Base-by-base conservation (phyloP, 2,797 vertebrate species). In the Oreochromis mossambicus region DNA sequence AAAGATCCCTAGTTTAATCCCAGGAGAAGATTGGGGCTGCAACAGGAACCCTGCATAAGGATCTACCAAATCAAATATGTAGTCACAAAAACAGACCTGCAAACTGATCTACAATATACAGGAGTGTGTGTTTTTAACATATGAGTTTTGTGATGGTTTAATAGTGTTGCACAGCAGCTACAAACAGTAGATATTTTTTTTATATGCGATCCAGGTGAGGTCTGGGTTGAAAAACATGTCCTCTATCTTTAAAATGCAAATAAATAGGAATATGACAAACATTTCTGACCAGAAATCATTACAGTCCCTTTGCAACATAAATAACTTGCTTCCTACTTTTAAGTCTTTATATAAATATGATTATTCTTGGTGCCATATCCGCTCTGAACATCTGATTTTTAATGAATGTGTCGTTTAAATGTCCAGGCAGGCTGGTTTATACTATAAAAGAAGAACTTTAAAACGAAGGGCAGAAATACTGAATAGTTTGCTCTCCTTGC, bases 381-480 rank as follows among this genome's bases (percentile, higher is more conserved):
- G 29, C 68, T 73, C 41, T 73, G 68, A 73, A 73, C 15, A 48
- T 48, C 41, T 19, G 68, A 29, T 46, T 73, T 73, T 73, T 46
- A 73, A 73, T 48, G 41, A 66, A 66, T 66, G 61, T 21, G 34
- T 66, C 0, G 0, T 66, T 70, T 26, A 70, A 70, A 70, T 70
- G 66, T 26, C 66, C 66, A 26, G 21, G 8, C 21, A 70, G 41
- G 8, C 66, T 70, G 41, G 41, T 70, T 46, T 17, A 46, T 70
- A 70, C 38, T 46, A 11, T 73, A 46, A 48, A 73, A 70, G 38
- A 26, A 17, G 66, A 46, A 1, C 0, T 24, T 46, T 48, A 7
- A 70, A 46, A 48, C 26, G 29, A 32, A 75, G 43, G 15, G 41
- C 14, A 73, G 24, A 73, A 3, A 5, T 48, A 48, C 15, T 29